These are phyloP conservation scores for Protomyctophum bolini DNA, from an alignment of 2,113 vertebrate genomes.

Conservation along the genomic window DNA sequence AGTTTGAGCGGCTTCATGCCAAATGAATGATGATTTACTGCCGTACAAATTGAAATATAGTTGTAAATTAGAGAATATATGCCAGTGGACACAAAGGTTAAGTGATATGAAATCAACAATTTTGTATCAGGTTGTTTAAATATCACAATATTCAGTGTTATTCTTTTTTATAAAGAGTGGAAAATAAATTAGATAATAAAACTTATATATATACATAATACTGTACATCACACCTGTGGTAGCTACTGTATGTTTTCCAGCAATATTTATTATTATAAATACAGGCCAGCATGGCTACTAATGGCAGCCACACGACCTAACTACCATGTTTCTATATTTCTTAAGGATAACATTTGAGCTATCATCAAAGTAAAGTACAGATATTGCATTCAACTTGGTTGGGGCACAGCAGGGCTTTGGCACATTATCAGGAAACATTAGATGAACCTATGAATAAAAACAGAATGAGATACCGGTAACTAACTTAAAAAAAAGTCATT, in stretches of 20 bases:
- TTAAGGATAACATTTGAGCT: conserved; percentile 99
- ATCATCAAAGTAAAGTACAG: conserved; percentile 99
- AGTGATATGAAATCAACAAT: conserved; percentile 56
- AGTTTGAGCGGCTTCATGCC: not conserved
- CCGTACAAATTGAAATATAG: conserved; percentile 38
- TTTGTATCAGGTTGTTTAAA: conserved; percentile 62
- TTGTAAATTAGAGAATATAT: conserved; percentile 56
- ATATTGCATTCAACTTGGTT: conserved; percentile 98
- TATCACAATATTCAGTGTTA: conserved; percentile 82
- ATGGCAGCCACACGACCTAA: conserved; percentile 97
- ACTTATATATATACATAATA: conserved; percentile 96
- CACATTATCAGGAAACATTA: conserved; percentile 99
- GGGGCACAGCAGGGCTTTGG: conserved; percentile 98
- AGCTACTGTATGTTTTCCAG: conserved; percentile 64
- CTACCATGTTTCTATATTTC: conserved; percentile 99
- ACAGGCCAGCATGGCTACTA: conserved; percentile 63
- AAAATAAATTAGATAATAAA: conserved; percentile 94
- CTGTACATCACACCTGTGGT: conserved; percentile 86
- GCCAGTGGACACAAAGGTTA: conserved; percentile 63
- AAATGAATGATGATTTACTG: conserved; percentile 57
- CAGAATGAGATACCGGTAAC: not conserved
- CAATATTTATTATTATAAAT: conserved; percentile 63
- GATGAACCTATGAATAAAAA: conserved; percentile 87
- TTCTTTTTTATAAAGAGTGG: conserved; percentile 76
- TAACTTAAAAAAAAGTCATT: too few species aligned